Base-by-base conservation (phyloP, 1,140 invertebrate species). In the Patella vulgata region DNA sequence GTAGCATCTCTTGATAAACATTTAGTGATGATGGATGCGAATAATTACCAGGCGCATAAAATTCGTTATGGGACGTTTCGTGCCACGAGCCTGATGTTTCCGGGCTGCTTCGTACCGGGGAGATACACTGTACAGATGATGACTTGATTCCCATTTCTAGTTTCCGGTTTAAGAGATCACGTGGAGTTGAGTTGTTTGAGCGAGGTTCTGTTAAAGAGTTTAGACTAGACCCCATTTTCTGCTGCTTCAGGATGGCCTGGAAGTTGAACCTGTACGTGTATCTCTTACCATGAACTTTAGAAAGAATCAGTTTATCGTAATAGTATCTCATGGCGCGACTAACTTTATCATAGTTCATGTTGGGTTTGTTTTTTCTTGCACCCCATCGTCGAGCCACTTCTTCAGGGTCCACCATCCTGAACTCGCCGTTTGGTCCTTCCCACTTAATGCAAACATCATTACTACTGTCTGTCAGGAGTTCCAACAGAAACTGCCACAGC, bases 251-350 rank as follows among this genome's bases (percentile, higher is more conserved):
- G 46, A 66, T 66, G 30, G 63, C 65, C 8, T 36, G 31, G 55
- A 68, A 68, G 97, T 84, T 97, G 93, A 19, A 94, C 93, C 73
- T 82, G 72, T 86, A 86, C 8, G 86, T 86, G 70, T 86, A 86
- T 51, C 85, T 63, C 54, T 98, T 96, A 55, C 96, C 96, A 80
- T 97, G 95, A 3, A 98, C 95, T 87, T 98, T 98, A 53, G 94
- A 96, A 93, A 98, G 97, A 82, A 98, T 98, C 86, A 95, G 94
- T 85, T 97, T 97, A 88, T 97, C 95, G 85, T 97, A 97, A 86
- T 97, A 97, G 84, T 97, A 97, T 87, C 93, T 51, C 47, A 76
- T 60, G 42, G 74, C 75, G 25, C 71, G 56, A 46, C 70, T 77
- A 12, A 75, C 97, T 81, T 98, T 98, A 85, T 98, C 96, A 80